These are phyloP conservation scores for Heterotilapia buettikoferi DNA, from an alignment of 2,113 vertebrate genomes.

Conservation along the genomic window DNA sequence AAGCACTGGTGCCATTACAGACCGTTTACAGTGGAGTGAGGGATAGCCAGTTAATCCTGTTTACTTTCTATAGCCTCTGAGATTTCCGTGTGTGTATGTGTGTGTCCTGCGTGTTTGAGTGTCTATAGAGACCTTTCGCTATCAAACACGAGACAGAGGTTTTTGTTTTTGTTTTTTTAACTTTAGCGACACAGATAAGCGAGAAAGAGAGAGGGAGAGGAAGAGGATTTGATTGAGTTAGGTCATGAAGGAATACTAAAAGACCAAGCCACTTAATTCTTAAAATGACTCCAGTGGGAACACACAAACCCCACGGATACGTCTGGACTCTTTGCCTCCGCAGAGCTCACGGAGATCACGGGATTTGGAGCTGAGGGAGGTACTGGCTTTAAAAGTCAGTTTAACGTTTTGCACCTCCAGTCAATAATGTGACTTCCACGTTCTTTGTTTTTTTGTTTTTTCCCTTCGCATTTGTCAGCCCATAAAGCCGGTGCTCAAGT, in stretches of 20 bases:
- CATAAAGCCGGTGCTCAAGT: background rate
- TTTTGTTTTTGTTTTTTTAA: background rate
- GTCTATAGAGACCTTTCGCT: conserved; percentile 9
- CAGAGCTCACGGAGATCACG: conserved; percentile 8
- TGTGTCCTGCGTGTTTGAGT: background rate
- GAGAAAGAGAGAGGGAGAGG: background rate
- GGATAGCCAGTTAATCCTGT: conserved; percentile 71
- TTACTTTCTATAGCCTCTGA: conserved; percentile 67
- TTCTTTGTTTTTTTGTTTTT: background rate
- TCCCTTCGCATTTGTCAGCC: background rate
- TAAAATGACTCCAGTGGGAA: conserved; percentile 29
- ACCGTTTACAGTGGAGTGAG: conserved; percentile 66
- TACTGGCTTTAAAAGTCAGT: conserved; percentile 42
- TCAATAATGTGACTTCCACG: conserved; percentile 18
- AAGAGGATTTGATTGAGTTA: conserved; percentile 33
- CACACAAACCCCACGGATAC: conserved; percentile 13
- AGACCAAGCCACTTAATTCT: conserved; percentile 38
- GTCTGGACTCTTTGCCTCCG: conserved; percentile 14
- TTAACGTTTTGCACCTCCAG: conserved; percentile 13
- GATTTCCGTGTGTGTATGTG: conserved; percentile 30
- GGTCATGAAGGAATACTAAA: conserved; percentile 34
- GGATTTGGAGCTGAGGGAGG: conserved; percentile 34
- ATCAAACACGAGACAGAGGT: conserved; percentile 27
- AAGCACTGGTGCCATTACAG: conserved; percentile 64
- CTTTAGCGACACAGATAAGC: conserved; percentile 1